A percentile compares a stretch with the other conserved stretches of the same genome.
Conservation (phyloP, 2,888 invertebrate species). For the Apamea crenata region DNA sequence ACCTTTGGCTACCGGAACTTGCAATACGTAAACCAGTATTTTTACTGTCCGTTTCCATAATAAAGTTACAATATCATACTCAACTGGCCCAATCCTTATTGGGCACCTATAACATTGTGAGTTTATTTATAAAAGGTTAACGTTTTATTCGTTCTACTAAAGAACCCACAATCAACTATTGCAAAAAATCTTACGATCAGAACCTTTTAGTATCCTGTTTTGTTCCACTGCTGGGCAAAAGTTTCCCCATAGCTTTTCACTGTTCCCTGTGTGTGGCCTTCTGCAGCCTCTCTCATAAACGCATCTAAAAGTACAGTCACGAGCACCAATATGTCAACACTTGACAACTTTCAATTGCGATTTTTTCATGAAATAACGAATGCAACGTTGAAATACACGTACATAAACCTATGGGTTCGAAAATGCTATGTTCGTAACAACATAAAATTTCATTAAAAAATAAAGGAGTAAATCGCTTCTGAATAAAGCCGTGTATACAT, state of each 20-base stretch:
- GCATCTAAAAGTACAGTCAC: background rate
- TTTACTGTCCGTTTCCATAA: constrained; percentile 27
- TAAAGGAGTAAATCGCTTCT: no score
- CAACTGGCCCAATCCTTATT: no score
- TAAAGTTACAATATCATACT: constrained; percentile 44
- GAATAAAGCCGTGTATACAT: no score
- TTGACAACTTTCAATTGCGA: no score
- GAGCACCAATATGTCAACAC: no score
- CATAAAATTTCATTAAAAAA: no score
- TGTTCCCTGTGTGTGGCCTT: background rate
- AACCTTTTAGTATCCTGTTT: background rate
- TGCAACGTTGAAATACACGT: no score
- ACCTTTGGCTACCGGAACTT: background rate
- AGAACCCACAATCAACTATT: background rate
- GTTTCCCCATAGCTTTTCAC: background rate
- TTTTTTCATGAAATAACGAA: no score
- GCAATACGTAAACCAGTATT: constrained; percentile 27
- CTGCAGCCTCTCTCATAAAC: background rate
- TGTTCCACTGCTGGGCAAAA: background rate
- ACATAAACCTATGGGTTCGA: no score
- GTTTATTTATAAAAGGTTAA: constrained; percentile 27
- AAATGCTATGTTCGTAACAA: no score
- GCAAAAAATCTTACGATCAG: background rate
- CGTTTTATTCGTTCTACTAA: constrained; percentile 11
- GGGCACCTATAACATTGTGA: constrained; percentile 7